Evolutionary conservation across 2,797 vertebrate species (phyloP), one percentile per base, ranked within the genome.

Genomic region (Sebastes glaucus): DNA sequence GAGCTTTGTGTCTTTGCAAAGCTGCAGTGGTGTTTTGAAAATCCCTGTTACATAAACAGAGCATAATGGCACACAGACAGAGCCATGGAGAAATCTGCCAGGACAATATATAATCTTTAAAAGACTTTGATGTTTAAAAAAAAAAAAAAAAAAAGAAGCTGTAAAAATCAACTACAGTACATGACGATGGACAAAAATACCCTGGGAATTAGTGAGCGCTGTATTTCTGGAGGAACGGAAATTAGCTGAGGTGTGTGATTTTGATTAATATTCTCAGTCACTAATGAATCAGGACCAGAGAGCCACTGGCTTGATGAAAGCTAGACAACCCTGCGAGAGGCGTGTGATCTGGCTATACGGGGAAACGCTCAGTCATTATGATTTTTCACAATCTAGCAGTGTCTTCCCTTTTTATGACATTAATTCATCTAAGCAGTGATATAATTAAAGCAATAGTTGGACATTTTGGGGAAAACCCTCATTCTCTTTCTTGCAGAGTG

Each of bases 201-300:
- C 80, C 46, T 1, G 33, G 57, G 77, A 78, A 79, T 83, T 81
- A 72, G 64, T 20, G 68, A 75, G 73, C 1, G 49, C 80, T 87
- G 83, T 87, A 80, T 90, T 88, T 90, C 88, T 83, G 87, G 89
- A 88, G 55, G 67, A 87, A 71, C 81, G 68, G 89, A 91, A 89
- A 92, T 91, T 61, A 90, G 77, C 81, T 30, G 80, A 89, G 82
- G 69, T 86, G 83, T 81, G 66, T 35, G 71, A 82, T 83, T 84
- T 62, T 92, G 86, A 91, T 92, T 81, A 83, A 93, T 93, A 84
- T 80, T 84, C 74, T 63, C 68, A 63, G 55, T 61, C 73, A 66
- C 63, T 90, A 80, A 87, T 84, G 84, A 84, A 61, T 77, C 16
- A 63, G 81, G 65, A 74, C 56, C 74, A 69, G 73, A 78, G 59